Percentiles rank a stretch among this genome's conserved stretches.
Conservation (phyloP, 2,888 invertebrate genomes). For the Amphimallon solstitiale region DNA sequence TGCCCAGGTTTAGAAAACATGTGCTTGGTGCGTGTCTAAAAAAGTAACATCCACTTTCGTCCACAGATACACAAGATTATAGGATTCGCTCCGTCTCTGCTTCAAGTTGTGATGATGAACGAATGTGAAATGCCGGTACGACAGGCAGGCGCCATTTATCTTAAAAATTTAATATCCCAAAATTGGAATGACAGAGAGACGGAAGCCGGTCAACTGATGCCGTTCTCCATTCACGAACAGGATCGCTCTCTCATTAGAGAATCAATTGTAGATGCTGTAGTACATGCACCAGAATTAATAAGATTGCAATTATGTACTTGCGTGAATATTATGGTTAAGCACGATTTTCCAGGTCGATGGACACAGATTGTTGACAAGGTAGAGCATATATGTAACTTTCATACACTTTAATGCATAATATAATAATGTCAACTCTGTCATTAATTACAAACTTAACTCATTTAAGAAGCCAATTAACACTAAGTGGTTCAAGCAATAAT, state of each 20-base stretch:
- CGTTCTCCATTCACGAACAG: conserved; percentile 94
- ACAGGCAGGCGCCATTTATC: conserved; percentile 96
- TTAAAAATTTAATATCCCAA: conserved; percentile 91
- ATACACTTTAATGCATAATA: no score
- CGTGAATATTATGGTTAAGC: conserved; percentile 91
- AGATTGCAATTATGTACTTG: conserved; percentile 92
- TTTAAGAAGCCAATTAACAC: no score
- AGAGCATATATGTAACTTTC: no score
- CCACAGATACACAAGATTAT: conserved; percentile 91
- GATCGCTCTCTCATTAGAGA: conserved; percentile 93
- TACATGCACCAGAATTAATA: conserved; percentile 91
- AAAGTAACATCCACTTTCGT: conserved; percentile 43
- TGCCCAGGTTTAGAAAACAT: conserved; percentile 74
- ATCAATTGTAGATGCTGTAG: conserved; percentile 94
- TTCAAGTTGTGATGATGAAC: conserved; percentile 93
- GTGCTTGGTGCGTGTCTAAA: conserved; percentile 51
- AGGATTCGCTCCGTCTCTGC: conserved; percentile 92
- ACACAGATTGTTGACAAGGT: conserved; percentile 96
- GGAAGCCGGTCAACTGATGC: conserved; percentile 76
- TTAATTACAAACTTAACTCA: no score
- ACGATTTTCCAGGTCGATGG: conserved; percentile 96
- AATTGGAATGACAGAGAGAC: conserved; percentile 89
- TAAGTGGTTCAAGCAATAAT: no score
- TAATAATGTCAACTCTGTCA: no score
- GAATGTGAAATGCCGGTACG: conserved; percentile 91